Evolutionary conservation across 2,797 vertebrate genomes (phyloP).

Genomic region (Amphiprion clarkii): DNA sequence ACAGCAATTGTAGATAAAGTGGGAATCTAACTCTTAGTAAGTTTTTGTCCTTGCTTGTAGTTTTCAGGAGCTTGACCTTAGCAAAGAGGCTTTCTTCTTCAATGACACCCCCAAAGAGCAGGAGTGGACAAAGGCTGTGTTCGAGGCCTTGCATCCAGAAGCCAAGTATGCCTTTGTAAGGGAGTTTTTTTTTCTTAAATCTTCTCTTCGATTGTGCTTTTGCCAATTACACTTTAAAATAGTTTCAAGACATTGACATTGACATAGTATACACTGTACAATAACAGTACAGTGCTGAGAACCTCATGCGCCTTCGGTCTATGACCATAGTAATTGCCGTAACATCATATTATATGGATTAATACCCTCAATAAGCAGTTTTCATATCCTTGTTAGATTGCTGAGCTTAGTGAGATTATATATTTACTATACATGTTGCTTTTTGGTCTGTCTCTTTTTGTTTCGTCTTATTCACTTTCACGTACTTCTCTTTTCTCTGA

Average conservation of each 20-base stretch:
- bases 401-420: background rate
- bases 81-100: constrained; percentile 98
- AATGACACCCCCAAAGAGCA: constrained; percentile 95
- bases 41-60: constrained; percentile 74
- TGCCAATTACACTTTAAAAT: background rate
- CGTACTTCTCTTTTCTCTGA: constrained; percentile 52
- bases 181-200: constrained; percentile 32
- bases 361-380: background rate
- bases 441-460: constrained; percentile 12
- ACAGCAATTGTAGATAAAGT: constrained; percentile 7
- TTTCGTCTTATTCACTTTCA: constrained; percentile 38
- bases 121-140: constrained; percentile 96
- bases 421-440: background rate
- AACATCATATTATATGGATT: background rate
- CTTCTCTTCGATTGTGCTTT: background rate
- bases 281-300: background rate
- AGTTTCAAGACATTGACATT: too few relatives aligned
- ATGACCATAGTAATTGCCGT: background rate
- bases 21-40: constrained; percentile 4
- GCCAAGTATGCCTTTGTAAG: constrained; percentile 97
- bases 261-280: background rate
- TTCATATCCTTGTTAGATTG: background rate
- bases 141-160: constrained; percentile 90
- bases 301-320: background rate
- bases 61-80: constrained; percentile 98